A percentile compares a stretch with the other conserved stretches of the same genome.
phyloP scores from a whole-genome alignment of 2,888 invertebrate species.

The Notodromas monacha region DNA sequence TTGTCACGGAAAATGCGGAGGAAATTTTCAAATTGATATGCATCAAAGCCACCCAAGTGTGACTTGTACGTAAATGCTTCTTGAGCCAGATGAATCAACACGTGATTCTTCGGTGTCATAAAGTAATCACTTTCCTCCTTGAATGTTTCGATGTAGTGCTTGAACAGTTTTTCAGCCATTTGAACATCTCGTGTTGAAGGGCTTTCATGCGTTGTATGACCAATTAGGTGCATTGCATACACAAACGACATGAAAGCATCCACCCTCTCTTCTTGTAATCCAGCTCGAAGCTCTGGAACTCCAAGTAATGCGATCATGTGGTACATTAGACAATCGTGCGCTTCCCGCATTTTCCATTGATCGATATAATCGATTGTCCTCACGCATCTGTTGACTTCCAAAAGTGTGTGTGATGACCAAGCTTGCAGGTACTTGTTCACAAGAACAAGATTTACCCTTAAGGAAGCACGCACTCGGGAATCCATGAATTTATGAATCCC shows the following conservation, averaged over 20 bases:
- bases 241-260: conserved; percentile 4
- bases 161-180: conserved; percentile 4
- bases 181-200: conserved; percentile 4
- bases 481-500: conserved; percentile 4
- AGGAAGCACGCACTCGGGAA: conserved; percentile 4
- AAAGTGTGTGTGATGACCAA: conserved; percentile 4
- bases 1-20: conserved; percentile 4
- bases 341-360: conserved; percentile 4
- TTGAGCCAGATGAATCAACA: conserved; percentile 4
- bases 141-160: conserved; percentile 4
- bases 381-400: conserved; percentile 4
- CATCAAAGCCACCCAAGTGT: conserved; percentile 4
- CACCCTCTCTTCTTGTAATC: conserved; percentile 4
- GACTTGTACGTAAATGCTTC: conserved; percentile 4
- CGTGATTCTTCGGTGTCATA: conserved; percentile 4
- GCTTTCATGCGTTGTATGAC: conserved; percentile 4
- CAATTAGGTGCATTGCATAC: conserved; percentile 4
- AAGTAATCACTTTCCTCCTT: conserved; percentile 4
- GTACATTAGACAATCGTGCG: conserved; percentile 4
- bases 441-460: conserved; percentile 4
- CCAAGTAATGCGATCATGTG: conserved; percentile 4
- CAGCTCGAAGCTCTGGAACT: conserved; percentile 4
- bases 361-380: conserved; percentile 4
- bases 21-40: conserved; percentile 4
- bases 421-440: conserved; percentile 4